phyloP scores from a whole-genome alignment of 2,888 invertebrate genomes.

The Drosophila tanythrix region DNA sequence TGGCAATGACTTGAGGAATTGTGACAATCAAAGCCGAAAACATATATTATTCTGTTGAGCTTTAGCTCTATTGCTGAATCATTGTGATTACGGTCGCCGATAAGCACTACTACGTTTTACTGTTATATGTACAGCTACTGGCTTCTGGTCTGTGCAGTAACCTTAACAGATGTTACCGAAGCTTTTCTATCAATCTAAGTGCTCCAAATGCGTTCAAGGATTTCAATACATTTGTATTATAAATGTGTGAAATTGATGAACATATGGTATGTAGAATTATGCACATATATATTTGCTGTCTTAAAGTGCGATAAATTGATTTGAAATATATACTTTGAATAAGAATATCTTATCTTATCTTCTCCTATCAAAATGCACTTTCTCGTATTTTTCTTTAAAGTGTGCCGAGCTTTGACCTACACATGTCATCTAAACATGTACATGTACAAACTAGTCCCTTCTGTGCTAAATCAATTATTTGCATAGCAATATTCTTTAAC shows the following conservation, averaged over 20 bases:
- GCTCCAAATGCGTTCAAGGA: neutral
- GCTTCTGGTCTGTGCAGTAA: neutral
- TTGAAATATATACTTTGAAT: neutral
- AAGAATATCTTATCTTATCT: neutral
- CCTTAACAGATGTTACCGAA: slow-evolving; percentile 22
- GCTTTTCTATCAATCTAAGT: slow-evolving; percentile 3
- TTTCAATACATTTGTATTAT: neutral
- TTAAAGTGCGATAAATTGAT: neutral
- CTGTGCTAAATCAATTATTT: neutral
- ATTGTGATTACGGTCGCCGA: slow-evolving; percentile 32
- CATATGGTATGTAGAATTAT: neutral
- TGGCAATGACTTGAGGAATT: slow-evolving; percentile 31
- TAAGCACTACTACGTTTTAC: slow-evolving; percentile 25
- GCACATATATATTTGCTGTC: neutral
- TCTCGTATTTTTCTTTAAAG: neutral
- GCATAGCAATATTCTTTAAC: neutral
- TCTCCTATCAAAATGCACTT: neutral
- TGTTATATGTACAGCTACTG: neutral
- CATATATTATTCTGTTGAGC: slow-evolving; percentile 23
- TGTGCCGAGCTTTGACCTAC: neutral
- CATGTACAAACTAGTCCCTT: neutral
- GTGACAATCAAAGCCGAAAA: slow-evolving; percentile 11
- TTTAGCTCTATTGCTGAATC: slow-evolving; percentile 35
- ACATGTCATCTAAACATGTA: neutral
- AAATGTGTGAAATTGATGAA: neutral